Evolutionary conservation across 2,888 invertebrate genomes (phyloP), one percentile per base, ranked within the genome.

Genomic region (Eupithecia dodoneata): DNA sequence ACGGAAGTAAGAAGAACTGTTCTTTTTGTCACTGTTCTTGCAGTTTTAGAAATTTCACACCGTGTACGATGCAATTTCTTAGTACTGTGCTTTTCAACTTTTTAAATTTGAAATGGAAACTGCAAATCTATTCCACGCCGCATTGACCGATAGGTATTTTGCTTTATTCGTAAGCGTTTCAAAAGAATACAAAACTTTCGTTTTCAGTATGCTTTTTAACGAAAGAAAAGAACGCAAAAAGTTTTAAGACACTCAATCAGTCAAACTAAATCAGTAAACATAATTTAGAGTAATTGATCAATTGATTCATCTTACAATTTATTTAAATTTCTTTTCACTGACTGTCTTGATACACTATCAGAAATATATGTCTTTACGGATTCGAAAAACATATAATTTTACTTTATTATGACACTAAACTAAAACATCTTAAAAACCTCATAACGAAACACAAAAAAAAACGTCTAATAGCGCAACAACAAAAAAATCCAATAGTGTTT

Each of bases 401-500:
- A 4, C 4, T 18, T 59, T 59, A 18, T 59, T 55, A 2, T n/a
- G 7, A 55, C 55, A 55, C 10, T 15, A 52, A 15, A 15, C 4
- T 6, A n/a, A 55, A n/a, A 55, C 6, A 9, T 59, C n/a, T 9
- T 9, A 3, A 9, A 55, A 18, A 59, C 41, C 41, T 42, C 66
- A 3, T 66, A 66, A 42, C 15, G 42, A 66, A 66, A 42, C 15
- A 15, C 15, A 66, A 13, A 66, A 66, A n/a, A 66, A 42, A 0
- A 59, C 30, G 30, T 65, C 13, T 41, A 42, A 67, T n/a, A 55
- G 49, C 55, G 71, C 59, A 77, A 73, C 81, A 74, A 70, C 72
- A 69, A 75, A 82, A 30, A 81, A 85, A 81, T 80, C 78, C 82
- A 82, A 55, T 83, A 86, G 83, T 86, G 85, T 84, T 81, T 84